A percentile compares a stretch with the other conserved stretches of the same genome.
Evolutionary conservation across 2,113 vertebrate species (phyloP).

Genomic region (Poeciliopsis prolifica): DNA sequence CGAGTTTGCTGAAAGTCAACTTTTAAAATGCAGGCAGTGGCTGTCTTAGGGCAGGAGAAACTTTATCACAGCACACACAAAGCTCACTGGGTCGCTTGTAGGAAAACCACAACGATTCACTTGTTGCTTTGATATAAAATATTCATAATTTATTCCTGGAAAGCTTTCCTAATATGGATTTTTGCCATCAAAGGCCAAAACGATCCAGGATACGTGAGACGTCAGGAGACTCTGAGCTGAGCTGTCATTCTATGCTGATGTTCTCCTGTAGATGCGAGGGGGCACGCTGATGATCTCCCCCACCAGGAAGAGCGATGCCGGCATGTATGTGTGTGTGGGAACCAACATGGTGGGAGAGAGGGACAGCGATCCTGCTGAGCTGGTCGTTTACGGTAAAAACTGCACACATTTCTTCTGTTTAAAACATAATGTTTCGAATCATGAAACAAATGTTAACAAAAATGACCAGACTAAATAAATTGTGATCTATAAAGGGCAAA

Average conservation of each 20-base stretch:
- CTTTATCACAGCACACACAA: neutral
- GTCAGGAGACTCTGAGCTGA: neutral
- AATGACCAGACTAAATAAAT: no score
- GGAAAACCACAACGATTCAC: no score
- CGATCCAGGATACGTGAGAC: neutral
- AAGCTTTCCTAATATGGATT: neutral
- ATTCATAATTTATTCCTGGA: neutral
- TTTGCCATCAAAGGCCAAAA: slow-evolving; percentile 10
- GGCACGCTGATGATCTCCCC: slow-evolving; percentile 97
- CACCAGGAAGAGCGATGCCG: slow-evolving; percentile 93
- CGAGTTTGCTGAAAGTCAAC: slow-evolving; percentile 12
- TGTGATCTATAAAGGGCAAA: no score
- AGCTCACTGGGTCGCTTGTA: neutral
- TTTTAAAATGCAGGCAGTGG: neutral
- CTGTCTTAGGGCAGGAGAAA: neutral
- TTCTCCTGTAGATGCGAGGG: slow-evolving; percentile 87
- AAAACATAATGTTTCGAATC: no score
- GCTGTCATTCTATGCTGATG: slow-evolving; percentile 31
- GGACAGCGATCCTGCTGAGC: slow-evolving; percentile 95
- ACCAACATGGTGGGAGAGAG: slow-evolving; percentile 98
- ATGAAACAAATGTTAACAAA: no score
- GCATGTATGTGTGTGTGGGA: slow-evolving; percentile 96
- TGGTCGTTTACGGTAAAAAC: slow-evolving; percentile 91
- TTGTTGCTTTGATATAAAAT: neutral
- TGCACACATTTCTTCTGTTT: no score